Percentiles rank a stretch among this genome's conserved stretches.
phyloP scores from a whole-genome alignment of 2,797 vertebrate genomes.

The Anomalospiza imberbis region DNA sequence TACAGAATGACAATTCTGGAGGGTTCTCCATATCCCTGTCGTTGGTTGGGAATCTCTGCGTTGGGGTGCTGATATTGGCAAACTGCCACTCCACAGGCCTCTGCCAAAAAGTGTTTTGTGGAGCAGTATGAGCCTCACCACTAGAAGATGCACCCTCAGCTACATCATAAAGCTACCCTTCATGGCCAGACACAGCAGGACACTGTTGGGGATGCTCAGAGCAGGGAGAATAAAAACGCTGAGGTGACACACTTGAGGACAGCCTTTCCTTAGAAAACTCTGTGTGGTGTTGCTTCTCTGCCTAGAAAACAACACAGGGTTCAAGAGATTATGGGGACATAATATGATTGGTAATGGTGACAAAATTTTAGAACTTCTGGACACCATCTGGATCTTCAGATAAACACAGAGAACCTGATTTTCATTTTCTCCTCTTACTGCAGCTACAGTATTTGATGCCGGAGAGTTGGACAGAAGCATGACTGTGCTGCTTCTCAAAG shows the following conservation, averaged over 20 bases:
- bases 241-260: background rate
- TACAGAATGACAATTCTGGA: background rate
- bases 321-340: background rate
- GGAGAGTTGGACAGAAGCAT: background rate
- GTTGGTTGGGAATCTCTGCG: background rate
- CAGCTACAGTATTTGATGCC: background rate
- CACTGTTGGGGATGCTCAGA: background rate
- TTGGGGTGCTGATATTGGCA: background rate
- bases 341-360: fast-evolving
- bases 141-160: background rate
- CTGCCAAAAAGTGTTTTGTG: background rate
- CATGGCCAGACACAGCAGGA: background rate
- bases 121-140: background rate
- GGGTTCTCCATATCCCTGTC: background rate
- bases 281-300: background rate
- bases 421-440: background rate
- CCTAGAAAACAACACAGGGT: background rate
- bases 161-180: background rate
- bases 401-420: background rate
- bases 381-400: background rate
- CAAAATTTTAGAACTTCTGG: background rate
- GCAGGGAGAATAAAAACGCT: background rate
- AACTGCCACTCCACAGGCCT: background rate
- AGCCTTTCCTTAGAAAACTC: background rate
- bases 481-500: background rate